Percentiles rank a stretch among this genome's conserved stretches.
These are phyloP conservation scores for Camptogramma bilineatum DNA, from an alignment of 2,888 invertebrate species.

Conservation along the genomic window DNA sequence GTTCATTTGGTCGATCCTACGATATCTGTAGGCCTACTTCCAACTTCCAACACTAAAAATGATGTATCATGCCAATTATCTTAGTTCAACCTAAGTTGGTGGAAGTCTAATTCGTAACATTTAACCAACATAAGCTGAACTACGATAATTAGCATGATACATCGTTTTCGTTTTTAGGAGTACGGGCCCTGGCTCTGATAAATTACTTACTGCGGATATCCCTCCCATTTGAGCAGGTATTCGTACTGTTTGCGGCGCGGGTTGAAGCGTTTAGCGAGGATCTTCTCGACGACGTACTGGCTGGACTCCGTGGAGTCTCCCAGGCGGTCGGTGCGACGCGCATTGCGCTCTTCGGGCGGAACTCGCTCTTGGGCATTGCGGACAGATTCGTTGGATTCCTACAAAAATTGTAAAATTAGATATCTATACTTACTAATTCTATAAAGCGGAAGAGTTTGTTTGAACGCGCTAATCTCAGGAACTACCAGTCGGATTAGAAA, in stretches of 20 bases:
- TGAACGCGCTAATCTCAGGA: too few species aligned
- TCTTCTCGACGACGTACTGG: slow-evolving; percentile 92
- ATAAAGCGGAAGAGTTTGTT: too few species aligned
- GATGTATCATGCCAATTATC: too few species aligned
- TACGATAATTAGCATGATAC: too few species aligned
- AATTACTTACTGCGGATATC: slow-evolving; percentile 88
- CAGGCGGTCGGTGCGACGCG: slow-evolving; percentile 74
- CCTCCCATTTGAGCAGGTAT: slow-evolving; percentile 95
- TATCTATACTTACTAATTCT: not conserved
- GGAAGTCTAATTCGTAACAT: too few species aligned
- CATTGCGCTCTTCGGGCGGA: slow-evolving; percentile 79
- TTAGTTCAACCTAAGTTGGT: too few species aligned
- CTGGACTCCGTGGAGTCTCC: slow-evolving; percentile 78
- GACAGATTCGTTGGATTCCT: slow-evolving; percentile 68
- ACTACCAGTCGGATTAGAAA: too few species aligned
- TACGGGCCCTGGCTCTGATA: not conserved
- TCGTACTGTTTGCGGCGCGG: slow-evolving; percentile 91
- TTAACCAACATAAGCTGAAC: too few species aligned
- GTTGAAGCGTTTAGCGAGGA: slow-evolving; percentile 93
- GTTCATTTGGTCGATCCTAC: too few species aligned
- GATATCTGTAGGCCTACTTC: too few species aligned
- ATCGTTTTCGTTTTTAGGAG: too few species aligned
- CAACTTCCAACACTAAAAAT: too few species aligned
- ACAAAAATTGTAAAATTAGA: slow-evolving; percentile 35
- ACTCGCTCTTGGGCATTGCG: slow-evolving; percentile 79